phyloP scores from a whole-genome alignment of 2,113 vertebrate genomes.

The Colaptes auratus region DNA sequence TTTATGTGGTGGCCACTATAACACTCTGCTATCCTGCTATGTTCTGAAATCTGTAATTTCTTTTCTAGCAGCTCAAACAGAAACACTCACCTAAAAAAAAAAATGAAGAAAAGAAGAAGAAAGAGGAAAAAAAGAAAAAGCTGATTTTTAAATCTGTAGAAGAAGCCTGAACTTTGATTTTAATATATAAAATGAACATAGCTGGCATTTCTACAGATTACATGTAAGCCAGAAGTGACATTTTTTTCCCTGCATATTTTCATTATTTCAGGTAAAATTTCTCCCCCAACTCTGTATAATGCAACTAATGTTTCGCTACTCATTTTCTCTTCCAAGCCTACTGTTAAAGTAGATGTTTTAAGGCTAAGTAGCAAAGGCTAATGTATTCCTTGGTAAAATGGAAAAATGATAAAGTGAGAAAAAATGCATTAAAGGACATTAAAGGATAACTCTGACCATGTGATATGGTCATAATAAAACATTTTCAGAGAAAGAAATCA shows the following conservation, averaged over 20 bases:
- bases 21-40: not conserved
- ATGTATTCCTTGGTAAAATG: conserved; percentile 75
- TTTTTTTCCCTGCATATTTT: conserved; percentile 11
- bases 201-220: not conserved
- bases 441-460: conserved; percentile 64
- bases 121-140: no score
- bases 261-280: conserved; percentile 13
- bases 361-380: conserved; percentile 71
- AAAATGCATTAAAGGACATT: conserved; percentile 73
- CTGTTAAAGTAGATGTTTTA: conserved; percentile 57
- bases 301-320: conserved; percentile 22
- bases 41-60: not conserved
- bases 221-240: not conserved
- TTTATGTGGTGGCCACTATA: not conserved
- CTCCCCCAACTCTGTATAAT: not conserved
- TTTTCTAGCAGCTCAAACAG: not conserved
- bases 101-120: no score
- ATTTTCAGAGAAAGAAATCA: conserved; percentile 57
- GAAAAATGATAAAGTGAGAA: conserved; percentile 72
- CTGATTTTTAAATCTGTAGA: not conserved
- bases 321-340: conserved; percentile 52
- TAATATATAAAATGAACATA: not conserved
- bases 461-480: conserved; percentile 68
- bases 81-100: not conserved
- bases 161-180: not conserved